Conservation (phyloP, 2,113 vertebrate genomes). For the Phrynosoma platyrhinos region DNA sequence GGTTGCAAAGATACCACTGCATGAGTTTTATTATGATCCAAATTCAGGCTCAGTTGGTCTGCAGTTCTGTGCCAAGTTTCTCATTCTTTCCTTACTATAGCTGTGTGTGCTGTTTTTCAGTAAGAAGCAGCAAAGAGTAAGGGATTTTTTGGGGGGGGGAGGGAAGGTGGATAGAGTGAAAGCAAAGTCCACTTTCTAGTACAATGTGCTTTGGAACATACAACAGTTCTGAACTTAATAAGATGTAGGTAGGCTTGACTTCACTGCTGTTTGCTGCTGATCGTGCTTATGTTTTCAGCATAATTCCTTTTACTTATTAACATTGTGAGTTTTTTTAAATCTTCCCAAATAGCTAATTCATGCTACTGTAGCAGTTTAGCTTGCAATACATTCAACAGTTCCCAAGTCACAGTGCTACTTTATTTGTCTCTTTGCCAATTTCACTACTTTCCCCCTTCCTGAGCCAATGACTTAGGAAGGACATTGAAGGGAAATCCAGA, state of each 20-base stretch:
- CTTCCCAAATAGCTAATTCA: not conserved
- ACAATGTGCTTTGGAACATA: not conserved
- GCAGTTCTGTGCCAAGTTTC: not conserved
- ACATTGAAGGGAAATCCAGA: not conserved
- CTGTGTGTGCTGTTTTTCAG: rapidly evolving
- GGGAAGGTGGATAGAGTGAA: no score
- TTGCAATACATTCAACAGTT: not conserved
- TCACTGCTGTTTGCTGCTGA: not conserved
- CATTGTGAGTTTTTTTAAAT: no score
- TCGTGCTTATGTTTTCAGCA: not conserved
- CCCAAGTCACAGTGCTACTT: not conserved
- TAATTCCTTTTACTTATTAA: rapidly evolving
- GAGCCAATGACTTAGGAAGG: not conserved
- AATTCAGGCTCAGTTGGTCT: not conserved
- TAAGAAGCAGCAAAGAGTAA: no score
- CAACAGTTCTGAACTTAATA: not conserved
- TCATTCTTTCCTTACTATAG: not conserved
- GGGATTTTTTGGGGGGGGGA: not conserved
- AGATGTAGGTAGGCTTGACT: not conserved
- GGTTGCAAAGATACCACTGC: not conserved
- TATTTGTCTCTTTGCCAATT: not conserved
- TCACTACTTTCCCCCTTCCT: not conserved
- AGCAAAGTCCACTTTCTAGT: not conserved
- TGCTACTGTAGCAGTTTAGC: not conserved
- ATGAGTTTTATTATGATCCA: not conserved